Conservation (phyloP, 2,113 vertebrate species). For the Coregonus clupeaformis region DNA sequence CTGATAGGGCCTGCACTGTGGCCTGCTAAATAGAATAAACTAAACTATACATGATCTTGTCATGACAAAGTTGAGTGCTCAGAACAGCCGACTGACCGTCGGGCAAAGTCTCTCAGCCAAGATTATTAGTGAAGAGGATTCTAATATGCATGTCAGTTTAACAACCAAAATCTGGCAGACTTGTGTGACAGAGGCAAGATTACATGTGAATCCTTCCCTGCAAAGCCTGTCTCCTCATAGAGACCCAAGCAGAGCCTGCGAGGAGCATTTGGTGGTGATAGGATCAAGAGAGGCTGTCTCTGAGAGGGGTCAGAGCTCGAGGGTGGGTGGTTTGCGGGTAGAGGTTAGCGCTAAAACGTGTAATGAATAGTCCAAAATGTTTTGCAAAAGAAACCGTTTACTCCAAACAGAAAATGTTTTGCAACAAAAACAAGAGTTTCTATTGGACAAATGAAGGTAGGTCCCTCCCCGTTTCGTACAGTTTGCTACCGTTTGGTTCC, state of each 20-base stretch:
- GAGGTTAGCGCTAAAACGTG: neutral
- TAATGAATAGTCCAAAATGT: too few species aligned
- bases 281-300: too few species aligned
- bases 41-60: too few species aligned
- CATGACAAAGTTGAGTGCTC: too few species aligned
- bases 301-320: neutral
- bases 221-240: neutral
- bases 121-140: too few species aligned
- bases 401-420: too few species aligned
- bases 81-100: too few species aligned
- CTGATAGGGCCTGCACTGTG: neutral
- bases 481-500: neutral
- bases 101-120: too few species aligned
- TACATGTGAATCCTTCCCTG: constrained; percentile 10
- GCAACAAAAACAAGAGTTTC: too few species aligned
- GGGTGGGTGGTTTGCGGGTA: neutral
- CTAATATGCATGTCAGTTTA: constrained; percentile 11
- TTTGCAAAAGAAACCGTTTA: too few species aligned
- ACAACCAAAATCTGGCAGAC: neutral
- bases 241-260: neutral
- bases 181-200: constrained; percentile 8
- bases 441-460: neutral
- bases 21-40: too few species aligned
- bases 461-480: neutral
- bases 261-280: neutral